phyloP scores from a whole-genome alignment of 2,888 invertebrate genomes.

The Harpalus rubripes region DNA sequence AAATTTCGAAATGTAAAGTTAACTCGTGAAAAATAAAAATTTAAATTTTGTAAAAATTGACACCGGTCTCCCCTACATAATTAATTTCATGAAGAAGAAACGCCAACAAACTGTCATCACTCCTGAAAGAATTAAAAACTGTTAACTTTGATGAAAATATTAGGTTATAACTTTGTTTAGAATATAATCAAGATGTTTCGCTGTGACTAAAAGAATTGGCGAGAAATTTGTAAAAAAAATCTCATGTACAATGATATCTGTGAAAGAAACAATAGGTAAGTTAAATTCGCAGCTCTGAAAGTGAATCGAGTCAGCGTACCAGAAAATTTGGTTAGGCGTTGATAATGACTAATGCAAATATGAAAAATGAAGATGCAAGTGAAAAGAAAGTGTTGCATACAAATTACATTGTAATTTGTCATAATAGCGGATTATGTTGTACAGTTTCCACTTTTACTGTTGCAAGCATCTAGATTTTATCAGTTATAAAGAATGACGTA shows the following conservation, averaged over 20 bases:
- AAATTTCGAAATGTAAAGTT: no score
- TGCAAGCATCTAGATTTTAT: not conserved
- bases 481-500: conserved; percentile 2
- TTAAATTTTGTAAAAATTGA: no score
- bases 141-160: no score
- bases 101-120: no score
- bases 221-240: no score
- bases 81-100: no score
- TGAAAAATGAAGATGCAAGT: conserved; percentile 43
- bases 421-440: conserved; percentile 33
- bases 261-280: conserved; percentile 7
- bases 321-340: conserved; percentile 33
- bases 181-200: no score
- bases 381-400: conserved; percentile 41
- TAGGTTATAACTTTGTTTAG: no score
- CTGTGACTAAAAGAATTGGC: no score
- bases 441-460: conserved; percentile 23
- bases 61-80: no score
- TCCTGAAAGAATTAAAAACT: no score
- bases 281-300: conserved; percentile 17
- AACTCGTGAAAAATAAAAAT: no score
- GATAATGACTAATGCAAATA: conserved; percentile 13
- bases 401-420: conserved; percentile 30
- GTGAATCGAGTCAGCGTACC: conserved; percentile 23
- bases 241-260: not conserved